Base-by-base conservation (phyloP, 2,888 invertebrate species). In the Microctonus brassicae region DNA sequence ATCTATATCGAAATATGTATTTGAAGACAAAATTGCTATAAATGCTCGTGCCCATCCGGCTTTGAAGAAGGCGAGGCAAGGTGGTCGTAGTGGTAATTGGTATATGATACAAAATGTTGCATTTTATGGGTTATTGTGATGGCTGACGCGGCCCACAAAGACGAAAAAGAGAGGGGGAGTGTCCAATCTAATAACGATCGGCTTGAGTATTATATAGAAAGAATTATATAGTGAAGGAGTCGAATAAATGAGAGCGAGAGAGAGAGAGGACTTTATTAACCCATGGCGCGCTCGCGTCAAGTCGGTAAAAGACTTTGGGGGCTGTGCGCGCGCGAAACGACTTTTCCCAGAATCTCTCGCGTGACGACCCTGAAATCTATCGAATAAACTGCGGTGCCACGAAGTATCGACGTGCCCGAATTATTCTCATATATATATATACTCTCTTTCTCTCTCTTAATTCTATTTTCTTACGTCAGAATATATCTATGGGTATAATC, bases 131-230 rank as follows among this genome's bases (percentile, higher is more conserved):
- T 86, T 86, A 86, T 86, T 83, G 85, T 80, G 82, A 84, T 79
- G 83, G 79, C 76, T 76, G 73, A 76, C 73, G 79, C 73, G 78
- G 47, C 47, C 47, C 47, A 47, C 47, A 47, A 47, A 47, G 47
- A 47, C 17, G 47, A 47, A 47, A 73, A 68, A 73, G 73, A 70
- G 75, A 73, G 64, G 74, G 81, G 86, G 85, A 83, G 86, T 83
- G 83, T 82, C 85, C 84, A 81, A 87, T 87, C 85, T 84, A 86
- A 86, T 87, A 86, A 86, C 83, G 86, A 86, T 86, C 83, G 84
- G 82, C 81, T 83, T 73, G 65, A 55, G 55, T 55, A 55, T 33
- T 39, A 39, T 26, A 55, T 26, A 55, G 13, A 26, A 55, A 55
- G 29, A 55, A 26, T 26, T 26, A 55, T 55, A 55, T n/a, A 55